Conservation (phyloP, 2,113 vertebrate species). For the Hassar affinis region DNA sequence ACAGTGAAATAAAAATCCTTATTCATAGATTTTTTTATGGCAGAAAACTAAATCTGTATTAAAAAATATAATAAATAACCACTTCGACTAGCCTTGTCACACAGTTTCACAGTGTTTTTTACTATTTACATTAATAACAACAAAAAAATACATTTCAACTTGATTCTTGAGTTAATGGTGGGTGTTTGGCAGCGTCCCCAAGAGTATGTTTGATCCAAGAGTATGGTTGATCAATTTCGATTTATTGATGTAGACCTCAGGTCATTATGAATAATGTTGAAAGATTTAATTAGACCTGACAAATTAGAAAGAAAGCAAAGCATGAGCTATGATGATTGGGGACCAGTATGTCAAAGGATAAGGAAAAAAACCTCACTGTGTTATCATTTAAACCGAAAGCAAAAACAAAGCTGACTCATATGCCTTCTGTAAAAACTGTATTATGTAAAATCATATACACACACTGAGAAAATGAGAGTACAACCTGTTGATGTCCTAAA, state of each 20-base stretch:
- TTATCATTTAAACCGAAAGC: background rate
- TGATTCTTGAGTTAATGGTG: slow-evolving; percentile 22
- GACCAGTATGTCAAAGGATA: background rate
- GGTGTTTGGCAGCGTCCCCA: slow-evolving; percentile 8
- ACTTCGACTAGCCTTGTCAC: background rate
- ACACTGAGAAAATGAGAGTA: background rate
- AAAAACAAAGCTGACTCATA: background rate
- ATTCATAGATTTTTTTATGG: background rate
- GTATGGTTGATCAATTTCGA: slow-evolving; percentile 61
- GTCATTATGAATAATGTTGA: slow-evolving; percentile 78
- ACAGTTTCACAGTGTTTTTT: background rate
- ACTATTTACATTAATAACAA: too few species aligned
- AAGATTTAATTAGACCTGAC: slow-evolving; percentile 82
- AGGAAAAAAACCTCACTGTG: too few species aligned
- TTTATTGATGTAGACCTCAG: slow-evolving; percentile 85
- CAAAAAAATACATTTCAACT: background rate
- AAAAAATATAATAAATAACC: background rate
- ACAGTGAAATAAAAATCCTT: background rate
- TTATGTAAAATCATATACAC: too few species aligned
- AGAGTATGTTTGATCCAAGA: slow-evolving; percentile 9
- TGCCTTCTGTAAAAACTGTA: background rate
- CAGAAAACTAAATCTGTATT: background rate
- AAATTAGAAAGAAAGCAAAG: slow-evolving; percentile 64
- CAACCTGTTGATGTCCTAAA: background rate
- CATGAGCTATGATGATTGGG: background rate